Evolutionary conservation across 2,888 invertebrate species (phyloP).

Genomic region (Halictus quadricinctus): DNA sequence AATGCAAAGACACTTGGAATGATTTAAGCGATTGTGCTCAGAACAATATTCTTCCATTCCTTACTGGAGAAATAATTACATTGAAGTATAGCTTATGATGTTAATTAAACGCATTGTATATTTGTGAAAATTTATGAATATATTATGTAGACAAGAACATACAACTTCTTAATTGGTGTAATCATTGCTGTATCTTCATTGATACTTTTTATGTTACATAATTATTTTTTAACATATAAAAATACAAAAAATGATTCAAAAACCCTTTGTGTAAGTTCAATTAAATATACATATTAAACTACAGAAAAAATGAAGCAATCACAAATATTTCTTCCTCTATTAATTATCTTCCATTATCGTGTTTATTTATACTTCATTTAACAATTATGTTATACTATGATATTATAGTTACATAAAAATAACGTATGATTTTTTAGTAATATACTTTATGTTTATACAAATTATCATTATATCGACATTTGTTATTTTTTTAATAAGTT

Average conservation of each 20-base stretch:
- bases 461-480: neutral
- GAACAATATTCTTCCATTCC: constrained; percentile 50
- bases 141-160: constrained; percentile 52
- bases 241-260: constrained; percentile 30
- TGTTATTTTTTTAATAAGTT: constrained; percentile 7
- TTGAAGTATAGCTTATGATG: constrained; percentile 51
- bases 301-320: neutral
- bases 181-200: constrained; percentile 22
- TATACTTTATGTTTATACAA: constrained; percentile 15
- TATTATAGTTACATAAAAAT: constrained; percentile 28
- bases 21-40: constrained; percentile 45
- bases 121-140: constrained; percentile 56
- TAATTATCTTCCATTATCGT: neutral
- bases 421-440: neutral
- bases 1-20: constrained; percentile 33
- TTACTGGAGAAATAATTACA: constrained; percentile 37
- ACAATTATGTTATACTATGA: constrained; percentile 25
- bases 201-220: constrained; percentile 32
- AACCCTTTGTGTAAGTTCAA: constrained; percentile 10
- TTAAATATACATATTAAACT: constrained; percentile 20
- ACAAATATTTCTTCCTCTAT: constrained; percentile 2
- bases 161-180: constrained; percentile 41
- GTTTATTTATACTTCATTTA: constrained; percentile 26
- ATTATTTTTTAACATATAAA: constrained; percentile 24
- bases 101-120: constrained; percentile 59